These are phyloP conservation scores for Pseudomugil tenellus DNA, from an alignment of 2,797 vertebrate species.

Conservation along the genomic window DNA sequence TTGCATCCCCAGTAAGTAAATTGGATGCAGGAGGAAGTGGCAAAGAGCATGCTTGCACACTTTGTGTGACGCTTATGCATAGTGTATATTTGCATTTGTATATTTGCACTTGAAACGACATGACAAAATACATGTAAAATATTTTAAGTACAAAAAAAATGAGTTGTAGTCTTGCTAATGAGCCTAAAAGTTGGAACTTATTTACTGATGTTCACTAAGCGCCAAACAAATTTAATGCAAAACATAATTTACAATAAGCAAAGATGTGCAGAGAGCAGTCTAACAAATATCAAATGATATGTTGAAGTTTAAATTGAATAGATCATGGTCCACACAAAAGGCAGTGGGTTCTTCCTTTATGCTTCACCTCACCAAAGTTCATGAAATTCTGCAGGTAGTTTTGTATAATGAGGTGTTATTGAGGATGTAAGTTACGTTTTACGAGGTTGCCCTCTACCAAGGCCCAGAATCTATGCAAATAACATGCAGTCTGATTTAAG, in stretches of 20 bases:
- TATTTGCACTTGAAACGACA: background rate
- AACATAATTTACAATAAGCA: background rate
- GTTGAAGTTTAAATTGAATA: background rate
- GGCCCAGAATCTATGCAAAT: background rate
- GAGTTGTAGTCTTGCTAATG: background rate
- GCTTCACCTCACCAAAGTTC: background rate
- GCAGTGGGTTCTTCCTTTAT: background rate
- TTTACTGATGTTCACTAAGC: conserved; percentile 1
- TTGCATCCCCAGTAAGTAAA: conserved; percentile 40
- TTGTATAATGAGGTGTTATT: background rate
- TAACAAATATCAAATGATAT: background rate
- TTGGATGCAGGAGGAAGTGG: conserved; percentile 15
- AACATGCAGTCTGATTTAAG: background rate
- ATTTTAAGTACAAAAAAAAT: background rate
- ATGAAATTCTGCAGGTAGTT: background rate
- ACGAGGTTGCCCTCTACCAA: background rate
- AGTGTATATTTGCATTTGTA: background rate
- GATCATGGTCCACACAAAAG: background rate
- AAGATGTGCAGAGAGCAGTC: background rate
- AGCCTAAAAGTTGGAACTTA: background rate
- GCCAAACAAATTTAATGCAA: background rate
- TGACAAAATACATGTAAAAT: conserved; percentile 20
- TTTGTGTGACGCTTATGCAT: background rate
- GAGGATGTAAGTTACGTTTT: background rate
- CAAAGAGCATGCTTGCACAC: background rate